Base-by-base conservation (phyloP, 1,140 invertebrate species). In the Eciton burchellii region DNA sequence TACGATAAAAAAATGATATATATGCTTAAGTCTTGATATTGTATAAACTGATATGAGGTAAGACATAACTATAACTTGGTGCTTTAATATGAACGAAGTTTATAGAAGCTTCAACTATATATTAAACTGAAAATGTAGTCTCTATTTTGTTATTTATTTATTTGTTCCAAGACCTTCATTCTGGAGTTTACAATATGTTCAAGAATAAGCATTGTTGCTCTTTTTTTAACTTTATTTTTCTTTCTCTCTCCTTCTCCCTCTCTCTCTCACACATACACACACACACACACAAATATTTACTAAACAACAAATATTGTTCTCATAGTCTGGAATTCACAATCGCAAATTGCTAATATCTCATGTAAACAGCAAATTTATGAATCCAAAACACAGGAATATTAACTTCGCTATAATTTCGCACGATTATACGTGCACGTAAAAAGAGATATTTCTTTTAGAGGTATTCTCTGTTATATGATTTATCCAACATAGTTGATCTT, bases 121-220 rank as follows among this genome's bases (percentile, higher is more conserved):
- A 84, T 88, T 86, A 81, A 82, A 83, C 45, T 82, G 26, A 63
- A 81, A 83, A 70, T 87, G 79, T 85, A 84, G 66, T 71, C 3
- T 74, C 76, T 56, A 59, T 71, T 71, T 74, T 73, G 56, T 88
- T 59, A 79, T 88, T 85, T 83, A 73, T 85, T 89, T 85, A 76
- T 68, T 74, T 74, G 59, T 86, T 35, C 71, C 65, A 87, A 81
- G 52, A 59, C 35, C 71, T 82, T 74, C 24, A 63, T 74, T 79
- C 49, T 79, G 35, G 12, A 79, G 49, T 70, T 77, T 77, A 68
- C 52, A 70, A 56, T 56, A 77, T 70, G 63, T 70, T 68, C 56
- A 16, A 56, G 12, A 6, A 79, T 70, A 68, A 56, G 21, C 41
- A 70, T 65, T 62, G 56, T 79, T 56, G n/a, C 21, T 65, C n/a